phyloP scores from a whole-genome alignment of 2,888 invertebrate genomes.

The Branchellion lobata region DNA sequence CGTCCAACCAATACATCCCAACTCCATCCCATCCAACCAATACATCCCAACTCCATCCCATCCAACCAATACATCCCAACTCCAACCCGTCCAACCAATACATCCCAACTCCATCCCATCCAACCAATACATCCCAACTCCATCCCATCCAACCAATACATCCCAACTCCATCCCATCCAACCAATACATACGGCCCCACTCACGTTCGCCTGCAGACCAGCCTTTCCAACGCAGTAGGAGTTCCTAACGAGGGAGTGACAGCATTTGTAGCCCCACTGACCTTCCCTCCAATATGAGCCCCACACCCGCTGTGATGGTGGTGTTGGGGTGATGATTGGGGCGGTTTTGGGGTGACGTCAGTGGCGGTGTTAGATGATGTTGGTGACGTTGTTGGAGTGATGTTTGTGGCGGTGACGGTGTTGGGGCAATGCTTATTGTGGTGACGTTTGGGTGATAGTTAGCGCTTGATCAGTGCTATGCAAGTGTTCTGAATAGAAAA shows the following conservation, averaged over 20 bases:
- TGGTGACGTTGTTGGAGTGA: not conserved
- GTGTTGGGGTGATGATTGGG: no score
- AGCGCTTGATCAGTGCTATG: no score
- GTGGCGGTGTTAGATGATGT: not conserved
- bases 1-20: no score
- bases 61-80: no score
- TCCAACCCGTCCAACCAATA: no score
- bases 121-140: no score
- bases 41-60: no score
- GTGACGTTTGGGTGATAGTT: not conserved
- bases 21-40: no score
- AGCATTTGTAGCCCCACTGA: slow-evolving; percentile 94
- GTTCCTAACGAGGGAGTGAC: slow-evolving; percentile 77
- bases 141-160: not conserved
- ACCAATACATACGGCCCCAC: not conserved
- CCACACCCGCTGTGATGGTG: slow-evolving; percentile 73
- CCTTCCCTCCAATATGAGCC: slow-evolving; percentile 92
- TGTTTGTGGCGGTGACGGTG: not conserved
- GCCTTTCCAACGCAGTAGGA: slow-evolving; percentile 64
- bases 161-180: not conserved
- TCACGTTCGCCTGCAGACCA: slow-evolving; percentile 59
- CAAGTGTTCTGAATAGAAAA: no score
- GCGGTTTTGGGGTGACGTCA: not conserved
- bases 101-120: no score
- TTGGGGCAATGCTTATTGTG: not conserved